A percentile compares a stretch with the other conserved stretches of the same genome.
These are phyloP conservation scores for Vidua chalybeata DNA, from an alignment of 2,113 vertebrate genomes.

Conservation along the genomic window DNA sequence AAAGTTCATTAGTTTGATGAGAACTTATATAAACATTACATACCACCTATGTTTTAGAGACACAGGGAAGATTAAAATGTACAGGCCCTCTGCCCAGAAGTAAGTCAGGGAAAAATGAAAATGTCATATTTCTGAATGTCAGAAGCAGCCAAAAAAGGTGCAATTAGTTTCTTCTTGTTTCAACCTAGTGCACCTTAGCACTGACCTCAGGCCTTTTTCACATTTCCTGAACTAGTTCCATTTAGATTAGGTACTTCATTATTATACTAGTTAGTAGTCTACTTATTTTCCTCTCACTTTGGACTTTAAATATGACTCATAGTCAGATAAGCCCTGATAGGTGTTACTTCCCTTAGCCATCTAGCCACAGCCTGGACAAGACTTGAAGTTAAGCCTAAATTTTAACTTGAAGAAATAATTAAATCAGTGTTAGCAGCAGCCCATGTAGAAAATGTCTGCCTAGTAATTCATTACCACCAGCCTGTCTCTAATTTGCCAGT, in stretches of 20 bases:
- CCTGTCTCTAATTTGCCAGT: slow-evolving; percentile 40
- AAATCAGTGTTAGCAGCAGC: slow-evolving; percentile 60
- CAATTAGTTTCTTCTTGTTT: background rate
- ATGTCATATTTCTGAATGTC: background rate
- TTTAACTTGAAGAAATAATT: slow-evolving; percentile 73
- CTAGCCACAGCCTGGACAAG: slow-evolving; percentile 41
- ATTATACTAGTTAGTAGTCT: slow-evolving; percentile 1
- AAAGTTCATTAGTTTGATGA: background rate
- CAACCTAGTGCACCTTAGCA: background rate
- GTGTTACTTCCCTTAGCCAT: slow-evolving; percentile 53
- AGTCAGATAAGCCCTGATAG: slow-evolving; percentile 32
- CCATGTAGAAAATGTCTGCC: background rate
- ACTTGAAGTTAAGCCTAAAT: slow-evolving; percentile 54
- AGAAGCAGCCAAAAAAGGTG: background rate
- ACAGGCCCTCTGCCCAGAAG: background rate
- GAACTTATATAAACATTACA: background rate
- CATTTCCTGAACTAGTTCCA: background rate
- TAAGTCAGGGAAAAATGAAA: background rate
- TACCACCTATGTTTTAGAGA: background rate
- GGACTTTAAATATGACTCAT: slow-evolving; percentile 42
- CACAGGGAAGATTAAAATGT: background rate
- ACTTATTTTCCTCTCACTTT: slow-evolving; percentile 28
- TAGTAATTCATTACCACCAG: slow-evolving; percentile 47
- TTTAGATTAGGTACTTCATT: background rate
- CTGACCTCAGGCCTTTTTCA: background rate